Percentiles rank a stretch among this genome's conserved stretches.
phyloP scores from a whole-genome alignment of 2,113 vertebrate species.

The Propithecus coquereli region DNA sequence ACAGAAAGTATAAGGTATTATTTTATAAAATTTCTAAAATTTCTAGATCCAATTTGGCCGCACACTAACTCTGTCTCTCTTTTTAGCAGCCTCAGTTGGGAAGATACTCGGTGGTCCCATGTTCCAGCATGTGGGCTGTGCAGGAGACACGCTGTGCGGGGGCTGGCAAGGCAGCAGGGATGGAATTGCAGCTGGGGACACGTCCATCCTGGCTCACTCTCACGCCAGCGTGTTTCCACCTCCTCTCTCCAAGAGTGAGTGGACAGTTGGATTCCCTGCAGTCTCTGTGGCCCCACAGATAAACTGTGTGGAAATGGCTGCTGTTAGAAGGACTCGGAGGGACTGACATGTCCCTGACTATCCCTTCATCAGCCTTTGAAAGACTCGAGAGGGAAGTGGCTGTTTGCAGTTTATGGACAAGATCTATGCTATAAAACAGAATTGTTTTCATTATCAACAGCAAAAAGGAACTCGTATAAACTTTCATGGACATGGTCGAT shows the following conservation, averaged over 20 bases:
- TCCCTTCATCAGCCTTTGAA: neutral
- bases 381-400: neutral
- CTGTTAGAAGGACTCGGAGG: neutral
- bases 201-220: neutral
- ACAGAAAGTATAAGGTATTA: neutral
- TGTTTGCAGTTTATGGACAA: constrained; percentile 10
- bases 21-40: neutral
- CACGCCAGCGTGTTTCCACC: neutral
- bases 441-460: constrained; percentile 39
- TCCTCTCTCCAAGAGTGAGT: neutral
- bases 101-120: neutral
- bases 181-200: neutral
- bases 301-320: neutral
- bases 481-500: neutral
- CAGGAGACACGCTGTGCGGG: neutral
- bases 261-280: neutral
- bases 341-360: neutral
- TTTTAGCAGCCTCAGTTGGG: neutral
- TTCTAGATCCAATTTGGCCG: neutral
- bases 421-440: constrained; percentile 22
- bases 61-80: neutral
- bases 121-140: too few relatives aligned
- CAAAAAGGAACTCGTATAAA: constrained; percentile 27
- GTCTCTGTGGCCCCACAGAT: neutral
- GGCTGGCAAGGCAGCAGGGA: neutral